Base-by-base conservation (phyloP, 2,113 vertebrate genomes). In the Dasypus novemcinctus region DNA sequence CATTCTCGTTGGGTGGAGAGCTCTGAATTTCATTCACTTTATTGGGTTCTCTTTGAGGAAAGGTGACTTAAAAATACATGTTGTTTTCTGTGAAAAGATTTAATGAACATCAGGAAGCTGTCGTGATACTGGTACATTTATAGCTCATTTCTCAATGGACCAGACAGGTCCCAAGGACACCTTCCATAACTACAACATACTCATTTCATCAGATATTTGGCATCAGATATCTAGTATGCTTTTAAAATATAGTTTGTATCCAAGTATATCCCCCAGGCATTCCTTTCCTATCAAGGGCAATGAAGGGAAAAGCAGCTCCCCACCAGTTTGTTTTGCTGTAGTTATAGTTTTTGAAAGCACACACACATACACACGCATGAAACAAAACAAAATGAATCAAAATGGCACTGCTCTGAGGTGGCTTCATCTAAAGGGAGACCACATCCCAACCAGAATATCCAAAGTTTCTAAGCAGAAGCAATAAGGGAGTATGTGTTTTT, bases 391-490 rank as follows among this genome's bases (percentile, higher is more conserved):
- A 89, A 87, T 36, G 72, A 52, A 59, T 63, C 0, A 54, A 69
- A 72, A 82, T 66, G 43, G 61, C 25, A 12, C 63, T 63, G n/a
- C 52, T 80, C 6, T 61, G 38, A 49, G 43, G 68, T 54, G 76
- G 57, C n/a, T 80, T 89, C 54, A 8, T 57, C 64, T 59, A 38
- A 89, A 54, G 78, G 38, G 29, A 83, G 52, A 82, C 36, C 12
- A 5, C 17, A n/a, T 38, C 49, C 85, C 41, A 69, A 25, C 17
- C 6, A 83, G 86, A 52, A 33, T 49, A 43, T 49, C 75, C 25
- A 20, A 3, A 95, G 31, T 94, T 90, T 89, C 75, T 68, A 69
- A 92, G 57, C 54, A 23, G 43, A 95, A 95, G 57, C 12, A 27
- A 36, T 61, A 33, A 63, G 49, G 46, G 9, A 27, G 31, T 87